A percentile compares a stretch with the other conserved stretches of the same genome.
Conservation (phyloP, 2,888 invertebrate species). For the Drosophila mulleri region DNA sequence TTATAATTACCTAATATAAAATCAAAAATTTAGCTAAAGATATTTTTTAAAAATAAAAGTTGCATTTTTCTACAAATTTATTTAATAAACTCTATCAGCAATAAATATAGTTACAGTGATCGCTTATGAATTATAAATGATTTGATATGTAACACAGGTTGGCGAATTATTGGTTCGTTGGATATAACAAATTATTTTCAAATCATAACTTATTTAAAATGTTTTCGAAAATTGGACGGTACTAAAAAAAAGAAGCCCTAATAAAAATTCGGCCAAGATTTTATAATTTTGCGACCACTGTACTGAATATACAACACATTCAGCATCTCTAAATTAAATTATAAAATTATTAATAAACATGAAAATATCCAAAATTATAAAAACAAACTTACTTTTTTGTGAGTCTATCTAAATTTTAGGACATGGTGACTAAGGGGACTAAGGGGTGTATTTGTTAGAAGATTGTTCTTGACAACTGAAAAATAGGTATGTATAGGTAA, state of each 20-base stretch:
- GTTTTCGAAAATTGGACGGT: not conserved
- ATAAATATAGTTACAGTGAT: slow-evolving; percentile 31
- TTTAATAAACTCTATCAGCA: slow-evolving; percentile 59
- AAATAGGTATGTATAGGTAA: no score
- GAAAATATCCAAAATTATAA: slow-evolving; percentile 5
- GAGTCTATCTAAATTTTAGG: no score
- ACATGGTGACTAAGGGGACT: no score
- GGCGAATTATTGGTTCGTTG: not conserved
- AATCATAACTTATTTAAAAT: not conserved
- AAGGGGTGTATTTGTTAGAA: no score
- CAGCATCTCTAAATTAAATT: slow-evolving; percentile 51
- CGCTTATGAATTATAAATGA: slow-evolving; percentile 8
- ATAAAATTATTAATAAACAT: slow-evolving; percentile 18
- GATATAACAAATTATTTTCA: not conserved
- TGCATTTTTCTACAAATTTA: slow-evolving; percentile 72
- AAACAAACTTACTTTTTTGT: not conserved
- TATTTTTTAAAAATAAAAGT: slow-evolving; percentile 57
- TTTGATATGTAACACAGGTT: no score
- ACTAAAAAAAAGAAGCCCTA: not conserved
- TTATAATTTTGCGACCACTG: slow-evolving; percentile 14
- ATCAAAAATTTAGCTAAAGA: slow-evolving; percentile 65
- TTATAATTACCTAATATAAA: slow-evolving; percentile 30
- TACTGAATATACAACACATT: slow-evolving; percentile 26
- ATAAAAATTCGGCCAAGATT: not conserved
- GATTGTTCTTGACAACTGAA: no score